Percentiles rank a stretch among this genome's conserved stretches.
Conservation (phyloP, 1,140 invertebrate species). For the Holcopasites calliopsidis region DNA sequence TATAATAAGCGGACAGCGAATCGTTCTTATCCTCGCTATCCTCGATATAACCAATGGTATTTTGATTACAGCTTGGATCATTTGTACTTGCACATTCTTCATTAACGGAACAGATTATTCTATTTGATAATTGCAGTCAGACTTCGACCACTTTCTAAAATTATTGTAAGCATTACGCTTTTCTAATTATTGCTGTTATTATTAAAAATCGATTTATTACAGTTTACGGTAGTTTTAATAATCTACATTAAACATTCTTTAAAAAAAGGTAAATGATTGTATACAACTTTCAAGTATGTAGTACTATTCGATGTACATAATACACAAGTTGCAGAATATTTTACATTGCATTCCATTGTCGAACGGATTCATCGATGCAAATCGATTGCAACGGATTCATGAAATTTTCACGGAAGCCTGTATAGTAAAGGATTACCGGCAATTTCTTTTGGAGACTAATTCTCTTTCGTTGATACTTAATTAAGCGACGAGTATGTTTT, state of each 20-base stretch:
- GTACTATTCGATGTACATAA: not conserved
- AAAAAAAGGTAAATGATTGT: no score
- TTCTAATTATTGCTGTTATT: no score
- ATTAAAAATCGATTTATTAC: no score
- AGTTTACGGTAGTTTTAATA: no score
- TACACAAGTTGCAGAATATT: not conserved
- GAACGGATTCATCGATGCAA: not conserved
- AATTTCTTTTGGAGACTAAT: conserved; percentile 30
- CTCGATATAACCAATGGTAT: conserved; percentile 25
- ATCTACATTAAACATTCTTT: not conserved
- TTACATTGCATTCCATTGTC: conserved; percentile 25
- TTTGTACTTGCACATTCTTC: not conserved
- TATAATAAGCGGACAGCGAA: conserved; percentile 68
- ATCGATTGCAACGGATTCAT: conserved; percentile 8
- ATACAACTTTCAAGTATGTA: no score
- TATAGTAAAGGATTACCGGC: not conserved
- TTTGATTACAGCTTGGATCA: conserved; percentile 28
- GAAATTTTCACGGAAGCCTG: conserved; percentile 20
- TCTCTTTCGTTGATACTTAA: conserved; percentile 25
- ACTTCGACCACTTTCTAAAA: no score
- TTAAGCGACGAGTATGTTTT: not conserved
- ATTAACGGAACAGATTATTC: not conserved
- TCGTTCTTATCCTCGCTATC: conserved; percentile 43
- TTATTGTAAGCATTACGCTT: no score
- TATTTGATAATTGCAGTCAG: no score